Conservation (phyloP, 2,888 invertebrate species). For the Polietes domitor region DNA sequence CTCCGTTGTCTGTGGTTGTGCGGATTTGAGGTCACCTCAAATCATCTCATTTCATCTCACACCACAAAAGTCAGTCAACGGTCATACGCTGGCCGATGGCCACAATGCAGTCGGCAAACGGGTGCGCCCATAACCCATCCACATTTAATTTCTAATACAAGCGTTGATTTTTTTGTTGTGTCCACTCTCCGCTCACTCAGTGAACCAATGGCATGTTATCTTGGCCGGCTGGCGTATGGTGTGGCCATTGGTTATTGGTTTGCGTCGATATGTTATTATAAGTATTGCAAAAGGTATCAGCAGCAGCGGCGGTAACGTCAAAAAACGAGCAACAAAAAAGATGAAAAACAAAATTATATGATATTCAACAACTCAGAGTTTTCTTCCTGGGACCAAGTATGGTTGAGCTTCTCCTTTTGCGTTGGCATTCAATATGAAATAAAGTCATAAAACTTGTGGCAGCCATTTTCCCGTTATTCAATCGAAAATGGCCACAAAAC, state of each 20-base stretch:
- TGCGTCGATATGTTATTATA: conserved; percentile 77
- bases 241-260: conserved; percentile 79
- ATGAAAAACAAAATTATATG: conserved; percentile 21
- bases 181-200: conserved; percentile 44
- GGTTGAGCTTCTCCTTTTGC: background rate
- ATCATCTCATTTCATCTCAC: conserved; percentile 38
- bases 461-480: conserved; percentile 48
- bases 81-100: conserved; percentile 18
- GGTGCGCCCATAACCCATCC: too few relatives aligned
- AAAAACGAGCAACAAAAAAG: background rate
- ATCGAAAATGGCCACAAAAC: background rate
- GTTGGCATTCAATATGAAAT: conserved; percentile 36
- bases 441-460: conserved; percentile 64
- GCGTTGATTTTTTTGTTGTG: background rate
- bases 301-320: background rate
- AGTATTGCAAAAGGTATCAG: conserved; percentile 67
- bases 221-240: conserved; percentile 71
- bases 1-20: conserved; percentile 7
- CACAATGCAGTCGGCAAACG: background rate
- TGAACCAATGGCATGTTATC: conserved; percentile 77
- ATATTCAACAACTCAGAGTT: background rate
- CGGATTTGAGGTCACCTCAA: conserved; percentile 55
- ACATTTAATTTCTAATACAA: too few relatives aligned
- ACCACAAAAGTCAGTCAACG: conserved; percentile 40
- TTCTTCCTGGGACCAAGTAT: background rate